Evolutionary conservation across 2,797 vertebrate species (phyloP).

Genomic region (Spondyliosoma cantharus): DNA sequence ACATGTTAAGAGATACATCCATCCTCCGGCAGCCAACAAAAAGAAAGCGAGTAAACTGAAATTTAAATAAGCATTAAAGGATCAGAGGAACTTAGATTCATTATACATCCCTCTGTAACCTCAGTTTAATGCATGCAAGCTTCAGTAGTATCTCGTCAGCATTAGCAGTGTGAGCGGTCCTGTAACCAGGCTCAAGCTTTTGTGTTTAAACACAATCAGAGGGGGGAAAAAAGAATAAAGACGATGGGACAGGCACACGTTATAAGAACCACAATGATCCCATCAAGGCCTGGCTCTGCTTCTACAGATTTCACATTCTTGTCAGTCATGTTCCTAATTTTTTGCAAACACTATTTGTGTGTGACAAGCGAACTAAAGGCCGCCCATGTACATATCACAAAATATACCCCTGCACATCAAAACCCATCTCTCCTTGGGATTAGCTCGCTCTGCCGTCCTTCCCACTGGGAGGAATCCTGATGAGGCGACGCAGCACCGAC

Average conservation of each 20-base stretch:
- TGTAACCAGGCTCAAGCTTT: not conserved
- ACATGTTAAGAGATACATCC: slow-evolving; percentile 32
- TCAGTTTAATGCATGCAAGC: slow-evolving; percentile 24
- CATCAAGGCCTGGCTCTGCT: slow-evolving; percentile 27
- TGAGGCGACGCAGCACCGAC: slow-evolving; percentile 43
- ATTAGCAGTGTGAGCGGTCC: not conserved
- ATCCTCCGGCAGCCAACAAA: slow-evolving; percentile 26
- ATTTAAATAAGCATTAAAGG: slow-evolving; percentile 38
- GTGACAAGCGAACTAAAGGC: slow-evolving; percentile 50
- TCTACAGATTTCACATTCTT: slow-evolving; percentile 50
- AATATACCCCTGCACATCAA: slow-evolving; percentile 60
- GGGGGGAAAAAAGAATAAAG: slow-evolving; percentile 31
- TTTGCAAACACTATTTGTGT: slow-evolving; percentile 50
- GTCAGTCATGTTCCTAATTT: slow-evolving; percentile 45
- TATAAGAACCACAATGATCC: slow-evolving; percentile 32
- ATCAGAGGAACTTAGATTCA: slow-evolving; percentile 24
- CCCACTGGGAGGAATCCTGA: slow-evolving; percentile 60
- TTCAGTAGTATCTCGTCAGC: not conserved
- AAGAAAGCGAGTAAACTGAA: slow-evolving; percentile 33
- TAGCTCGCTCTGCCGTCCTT: slow-evolving; percentile 45
- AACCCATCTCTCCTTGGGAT: slow-evolving; percentile 59
- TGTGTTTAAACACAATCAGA: slow-evolving; percentile 14
- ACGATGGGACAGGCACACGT: slow-evolving; percentile 29
- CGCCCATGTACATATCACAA: slow-evolving; percentile 42
- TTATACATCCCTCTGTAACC: not conserved